A percentile compares a stretch with the other conserved stretches of the same genome.
These are phyloP conservation scores for Macrobrachium nipponense DNA, from an alignment of 1,140 invertebrate species.

Conservation along the genomic window DNA sequence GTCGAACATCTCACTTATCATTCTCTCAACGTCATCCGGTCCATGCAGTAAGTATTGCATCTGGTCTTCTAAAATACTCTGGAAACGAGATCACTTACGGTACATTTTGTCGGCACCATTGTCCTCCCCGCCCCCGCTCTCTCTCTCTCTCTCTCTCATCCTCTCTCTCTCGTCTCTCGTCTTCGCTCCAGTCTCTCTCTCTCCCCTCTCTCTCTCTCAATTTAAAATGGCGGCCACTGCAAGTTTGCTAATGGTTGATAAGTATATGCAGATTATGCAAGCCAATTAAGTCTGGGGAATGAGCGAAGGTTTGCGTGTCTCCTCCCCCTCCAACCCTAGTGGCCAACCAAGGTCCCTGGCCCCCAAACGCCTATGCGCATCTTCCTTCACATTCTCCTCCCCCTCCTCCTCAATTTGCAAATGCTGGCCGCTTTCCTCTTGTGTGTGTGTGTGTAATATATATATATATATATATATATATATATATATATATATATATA, in stretches of 20 bases:
- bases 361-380: too few species aligned
- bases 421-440: background rate
- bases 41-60: too few species aligned
- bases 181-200: background rate
- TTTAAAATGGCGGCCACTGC: constrained; percentile 51
- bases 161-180: background rate
- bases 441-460: too few species aligned
- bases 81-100: too few species aligned
- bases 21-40: too few species aligned
- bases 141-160: background rate
- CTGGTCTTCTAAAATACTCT: too few species aligned
- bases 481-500: too few species aligned
- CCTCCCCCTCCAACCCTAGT: background rate
- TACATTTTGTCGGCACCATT: background rate
- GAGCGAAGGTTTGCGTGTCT: constrained; percentile 13
- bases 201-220: background rate
- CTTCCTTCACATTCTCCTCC: background rate
- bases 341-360: background rate
- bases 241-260: constrained; percentile 56
- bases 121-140: background rate
- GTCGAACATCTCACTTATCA: too few species aligned
- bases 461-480: too few species aligned
- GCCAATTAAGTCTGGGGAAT: constrained; percentile 49
- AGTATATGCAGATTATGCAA: constrained; percentile 60
- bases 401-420: background rate